A percentile compares a stretch with the other conserved stretches of the same genome.
These are phyloP conservation scores for Araneus ventricosus DNA, from an alignment of 1,140 invertebrate genomes.

Conservation along the genomic window DNA sequence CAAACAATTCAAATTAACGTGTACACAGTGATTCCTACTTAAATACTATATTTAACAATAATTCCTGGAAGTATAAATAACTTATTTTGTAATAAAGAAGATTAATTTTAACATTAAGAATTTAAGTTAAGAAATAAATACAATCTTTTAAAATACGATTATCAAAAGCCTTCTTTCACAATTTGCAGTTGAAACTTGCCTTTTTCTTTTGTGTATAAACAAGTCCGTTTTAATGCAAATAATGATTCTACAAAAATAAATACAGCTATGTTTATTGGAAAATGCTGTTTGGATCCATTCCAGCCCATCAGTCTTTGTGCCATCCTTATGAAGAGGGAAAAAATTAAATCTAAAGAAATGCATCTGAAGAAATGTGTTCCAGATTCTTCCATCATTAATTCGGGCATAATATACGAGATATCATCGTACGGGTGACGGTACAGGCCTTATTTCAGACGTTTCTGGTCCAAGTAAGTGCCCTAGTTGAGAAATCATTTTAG, in stretches of 20 bases:
- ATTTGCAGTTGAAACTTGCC: neutral
- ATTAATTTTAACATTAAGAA: too few relatives aligned
- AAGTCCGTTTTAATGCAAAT: neutral
- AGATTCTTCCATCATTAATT: slow-evolving; percentile 79
- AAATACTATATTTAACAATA: too few relatives aligned
- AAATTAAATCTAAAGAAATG: neutral
- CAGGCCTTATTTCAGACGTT: slow-evolving; percentile 97
- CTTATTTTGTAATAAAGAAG: too few relatives aligned
- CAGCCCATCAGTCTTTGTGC: neutral
- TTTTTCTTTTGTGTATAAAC: neutral
- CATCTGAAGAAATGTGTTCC: neutral
- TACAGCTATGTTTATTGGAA: neutral
- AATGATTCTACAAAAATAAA: neutral
- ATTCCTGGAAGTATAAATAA: too few relatives aligned
- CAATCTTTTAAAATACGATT: too few relatives aligned
- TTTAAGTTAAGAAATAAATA: too few relatives aligned
- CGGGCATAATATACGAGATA: slow-evolving; percentile 98
- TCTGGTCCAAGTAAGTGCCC: slow-evolving; percentile 99
- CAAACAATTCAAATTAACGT: neutral
- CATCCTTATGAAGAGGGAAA: neutral
- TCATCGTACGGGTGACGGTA: slow-evolving; percentile 99
- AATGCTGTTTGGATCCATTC: neutral
- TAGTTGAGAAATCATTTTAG: slow-evolving; percentile 78
- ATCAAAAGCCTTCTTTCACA: too few relatives aligned
- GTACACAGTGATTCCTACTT: neutral